Percentiles rank a stretch among this genome's conserved stretches.
Conservation (phyloP, 2,113 vertebrate genomes). For the Oxyruncus cristatus region DNA sequence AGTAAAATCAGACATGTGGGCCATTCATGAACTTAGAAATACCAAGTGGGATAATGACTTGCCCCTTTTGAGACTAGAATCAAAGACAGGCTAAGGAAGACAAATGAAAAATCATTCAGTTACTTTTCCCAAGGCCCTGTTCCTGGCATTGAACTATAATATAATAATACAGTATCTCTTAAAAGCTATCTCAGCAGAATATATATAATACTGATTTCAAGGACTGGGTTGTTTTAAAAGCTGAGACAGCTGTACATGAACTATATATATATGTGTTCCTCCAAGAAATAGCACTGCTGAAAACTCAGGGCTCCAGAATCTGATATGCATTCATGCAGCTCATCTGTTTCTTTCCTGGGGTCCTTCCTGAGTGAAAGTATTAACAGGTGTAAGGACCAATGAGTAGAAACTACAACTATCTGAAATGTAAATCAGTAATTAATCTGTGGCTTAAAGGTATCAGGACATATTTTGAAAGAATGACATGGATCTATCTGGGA, state of each 20-base stretch:
- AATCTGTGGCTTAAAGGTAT: neutral
- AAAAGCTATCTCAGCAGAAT: neutral
- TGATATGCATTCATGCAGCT: rapidly evolving
- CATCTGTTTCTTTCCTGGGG: neutral
- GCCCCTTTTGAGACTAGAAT: neutral
- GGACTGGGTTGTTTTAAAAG: neutral
- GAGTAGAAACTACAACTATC: neutral
- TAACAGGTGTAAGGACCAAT: neutral
- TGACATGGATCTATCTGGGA: neutral
- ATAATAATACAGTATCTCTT: neutral
- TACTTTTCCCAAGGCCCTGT: neutral
- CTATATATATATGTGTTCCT: neutral
- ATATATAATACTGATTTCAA: neutral
- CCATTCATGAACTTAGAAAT: neutral
- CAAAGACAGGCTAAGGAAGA: neutral
- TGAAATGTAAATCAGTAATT: neutral
- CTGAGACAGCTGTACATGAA: neutral
- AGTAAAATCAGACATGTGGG: neutral
- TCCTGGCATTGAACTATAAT: neutral
- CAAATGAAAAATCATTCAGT: neutral
- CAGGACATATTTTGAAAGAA: neutral
- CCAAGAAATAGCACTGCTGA: neutral
- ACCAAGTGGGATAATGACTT: neutral
- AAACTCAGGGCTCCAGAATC: neutral
- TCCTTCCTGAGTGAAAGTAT: neutral